Evolutionary conservation across 2,797 vertebrate species (phyloP).

Genomic region (Gallirallus australis): DNA sequence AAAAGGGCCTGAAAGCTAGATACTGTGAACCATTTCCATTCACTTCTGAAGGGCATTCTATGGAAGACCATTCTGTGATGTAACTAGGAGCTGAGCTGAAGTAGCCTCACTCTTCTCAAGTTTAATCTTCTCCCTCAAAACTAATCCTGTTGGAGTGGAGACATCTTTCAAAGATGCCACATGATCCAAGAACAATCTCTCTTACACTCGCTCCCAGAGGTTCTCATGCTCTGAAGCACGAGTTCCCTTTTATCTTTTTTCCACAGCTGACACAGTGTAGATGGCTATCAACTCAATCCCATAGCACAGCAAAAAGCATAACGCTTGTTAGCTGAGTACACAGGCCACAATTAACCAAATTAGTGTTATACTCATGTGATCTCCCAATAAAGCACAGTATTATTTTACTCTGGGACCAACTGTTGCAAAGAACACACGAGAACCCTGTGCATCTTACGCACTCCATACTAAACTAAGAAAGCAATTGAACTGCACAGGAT

Average conservation of each 20-base stretch:
- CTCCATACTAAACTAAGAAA: background rate
- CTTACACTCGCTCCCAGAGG: too few species aligned
- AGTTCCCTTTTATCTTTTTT: background rate
- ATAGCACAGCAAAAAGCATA: background rate
- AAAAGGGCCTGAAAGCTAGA: background rate
- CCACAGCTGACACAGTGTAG: background rate
- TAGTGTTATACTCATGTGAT: background rate
- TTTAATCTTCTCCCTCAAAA: background rate
- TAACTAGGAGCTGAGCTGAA: background rate
- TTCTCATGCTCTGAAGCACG: background rate
- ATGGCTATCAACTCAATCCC: background rate
- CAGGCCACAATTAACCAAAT: background rate
- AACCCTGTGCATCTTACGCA: rapidly evolving
- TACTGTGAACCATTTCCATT: background rate
- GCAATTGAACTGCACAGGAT: background rate
- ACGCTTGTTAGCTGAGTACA: background rate
- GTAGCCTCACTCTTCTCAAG: background rate
- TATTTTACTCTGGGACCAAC: background rate
- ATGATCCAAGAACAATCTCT: background rate
- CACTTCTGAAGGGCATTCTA: background rate
- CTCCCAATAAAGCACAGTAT: background rate
- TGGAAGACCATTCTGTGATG: background rate
- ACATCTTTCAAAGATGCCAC: background rate
- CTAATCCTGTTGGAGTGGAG: background rate
- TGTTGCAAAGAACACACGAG: background rate